Conservation (phyloP, 2,113 vertebrate genomes). For the Urocynchramus pylzowi region DNA sequence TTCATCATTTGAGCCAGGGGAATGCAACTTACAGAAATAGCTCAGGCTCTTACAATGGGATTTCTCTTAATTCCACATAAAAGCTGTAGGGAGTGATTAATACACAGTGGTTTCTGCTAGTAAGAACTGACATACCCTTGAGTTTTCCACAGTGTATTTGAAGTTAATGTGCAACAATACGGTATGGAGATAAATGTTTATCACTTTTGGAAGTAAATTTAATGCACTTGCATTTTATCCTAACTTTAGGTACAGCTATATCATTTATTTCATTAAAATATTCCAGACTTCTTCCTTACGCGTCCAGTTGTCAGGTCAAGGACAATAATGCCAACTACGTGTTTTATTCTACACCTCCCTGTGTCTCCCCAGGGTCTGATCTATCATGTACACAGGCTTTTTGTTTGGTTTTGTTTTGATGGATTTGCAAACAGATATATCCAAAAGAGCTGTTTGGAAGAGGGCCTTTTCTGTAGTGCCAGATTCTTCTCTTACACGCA, state of each 20-base stretch:
- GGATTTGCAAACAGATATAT: not conserved
- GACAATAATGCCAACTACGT: not conserved
- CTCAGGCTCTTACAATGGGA: not conserved
- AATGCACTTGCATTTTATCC: not conserved
- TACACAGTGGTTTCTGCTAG: not conserved
- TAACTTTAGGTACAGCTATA: not conserved
- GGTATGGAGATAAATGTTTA: not conserved
- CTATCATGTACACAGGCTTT: not conserved
- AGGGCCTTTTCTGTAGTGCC: not conserved
- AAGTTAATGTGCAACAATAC: not conserved
- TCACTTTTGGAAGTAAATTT: not conserved
- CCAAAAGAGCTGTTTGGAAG: not conserved
- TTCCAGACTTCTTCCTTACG: not conserved
- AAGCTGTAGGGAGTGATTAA: not conserved
- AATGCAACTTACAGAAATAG: not conserved
- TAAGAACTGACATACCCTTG: not conserved
- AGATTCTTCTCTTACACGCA: not conserved
- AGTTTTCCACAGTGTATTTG: not conserved
- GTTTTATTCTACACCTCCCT: not conserved
- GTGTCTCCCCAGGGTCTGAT: not conserved
- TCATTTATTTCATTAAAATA: not conserved
- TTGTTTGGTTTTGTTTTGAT: not conserved
- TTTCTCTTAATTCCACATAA: slow-evolving; percentile 13
- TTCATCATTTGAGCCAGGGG: not conserved
- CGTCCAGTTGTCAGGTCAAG: not conserved